phyloP scores from a whole-genome alignment of 1,140 invertebrate species.

The Stegodyphus mimosarum region DNA sequence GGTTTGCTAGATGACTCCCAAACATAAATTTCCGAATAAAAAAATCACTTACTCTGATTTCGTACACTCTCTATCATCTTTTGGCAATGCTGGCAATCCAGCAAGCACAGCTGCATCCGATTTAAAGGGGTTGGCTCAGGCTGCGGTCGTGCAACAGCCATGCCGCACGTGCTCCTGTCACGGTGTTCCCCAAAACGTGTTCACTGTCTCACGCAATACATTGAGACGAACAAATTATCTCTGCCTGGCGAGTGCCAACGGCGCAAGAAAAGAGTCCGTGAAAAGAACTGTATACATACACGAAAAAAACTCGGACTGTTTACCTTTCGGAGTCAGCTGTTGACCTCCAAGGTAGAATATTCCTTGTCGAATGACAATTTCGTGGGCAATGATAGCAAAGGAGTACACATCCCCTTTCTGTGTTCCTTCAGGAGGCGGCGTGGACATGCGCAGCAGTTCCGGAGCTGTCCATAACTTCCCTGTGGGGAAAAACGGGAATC shows the following conservation, averaged over 20 bases:
- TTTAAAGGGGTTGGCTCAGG: constrained; percentile 6
- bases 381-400: constrained; percentile 94
- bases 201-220: no score
- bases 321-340: constrained; percentile 62
- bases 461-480: constrained; percentile 96
- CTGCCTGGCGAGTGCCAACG: background rate
- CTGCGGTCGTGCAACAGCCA: constrained; percentile 22
- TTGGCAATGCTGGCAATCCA: constrained; percentile 38
- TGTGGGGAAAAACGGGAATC: constrained; percentile 66
- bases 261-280: constrained; percentile 12
- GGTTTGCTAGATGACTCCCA: no score
- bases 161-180: constrained; percentile 2
- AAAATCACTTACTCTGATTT: constrained; percentile 32
- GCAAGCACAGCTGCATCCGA: constrained; percentile 37
- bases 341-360: constrained; percentile 80
- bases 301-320: constrained; percentile 1
- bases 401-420: constrained; percentile 94
- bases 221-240: no score
- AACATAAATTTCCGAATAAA: background rate
- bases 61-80: constrained; percentile 31
- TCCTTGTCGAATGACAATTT: constrained; percentile 89
- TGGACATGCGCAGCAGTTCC: constrained; percentile 83
- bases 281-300: background rate
- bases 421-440: constrained; percentile 80
- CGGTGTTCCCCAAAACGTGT: no score